Evolutionary conservation across 2,113 vertebrate genomes (phyloP), one percentile per base, ranked within the genome.

Genomic region (Harpagus bidentatus): DNA sequence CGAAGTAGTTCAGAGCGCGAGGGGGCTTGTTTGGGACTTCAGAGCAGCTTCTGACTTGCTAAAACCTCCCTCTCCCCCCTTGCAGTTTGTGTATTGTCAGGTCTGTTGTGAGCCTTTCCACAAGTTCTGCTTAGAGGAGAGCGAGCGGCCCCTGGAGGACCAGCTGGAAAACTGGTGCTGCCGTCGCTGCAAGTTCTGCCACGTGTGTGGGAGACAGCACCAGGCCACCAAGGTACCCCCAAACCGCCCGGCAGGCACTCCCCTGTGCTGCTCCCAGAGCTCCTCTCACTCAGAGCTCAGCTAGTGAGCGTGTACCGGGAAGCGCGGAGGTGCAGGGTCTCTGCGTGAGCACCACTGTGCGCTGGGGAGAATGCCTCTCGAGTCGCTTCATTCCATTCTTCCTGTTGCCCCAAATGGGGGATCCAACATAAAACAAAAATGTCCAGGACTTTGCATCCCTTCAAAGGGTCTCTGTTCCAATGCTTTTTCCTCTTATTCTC

Each of bases 81-180:
- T 91, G 25, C 87, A 99, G 99, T 99, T 99, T 98, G 99, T 99
- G 74, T 99, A 99, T 98, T 99, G 99, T 97, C 99, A 99, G 99
- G 99, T 99, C 61, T 99, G 99, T 96, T 99, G 99, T 96, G 99
- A 99, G 96, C 99, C 99, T 25, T 99, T 99, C 98, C 99, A 99
- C 98, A 99, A 99, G 84, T 99, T 99, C 98, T 99, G 99, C 98
- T 97, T 99, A 95, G 99, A 99, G 96, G 99, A 99, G 97, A 99
- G 98, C 1, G 99, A 99, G 98, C 99, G 99, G 97, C 99, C 99
- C 61, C 98, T 99, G 88, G 98, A 99, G 96, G 99, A 99, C 96
- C 99, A 99, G 98, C 98, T 99, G 98, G 99, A 99, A 92, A 99
- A 99, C 97, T 99, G 99, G 99, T 99, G 99, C 97, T 99, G 99